Conservation (phyloP, 2,113 vertebrate genomes). For the western clawed frog (Xenopus tropicalis) region DNA sequence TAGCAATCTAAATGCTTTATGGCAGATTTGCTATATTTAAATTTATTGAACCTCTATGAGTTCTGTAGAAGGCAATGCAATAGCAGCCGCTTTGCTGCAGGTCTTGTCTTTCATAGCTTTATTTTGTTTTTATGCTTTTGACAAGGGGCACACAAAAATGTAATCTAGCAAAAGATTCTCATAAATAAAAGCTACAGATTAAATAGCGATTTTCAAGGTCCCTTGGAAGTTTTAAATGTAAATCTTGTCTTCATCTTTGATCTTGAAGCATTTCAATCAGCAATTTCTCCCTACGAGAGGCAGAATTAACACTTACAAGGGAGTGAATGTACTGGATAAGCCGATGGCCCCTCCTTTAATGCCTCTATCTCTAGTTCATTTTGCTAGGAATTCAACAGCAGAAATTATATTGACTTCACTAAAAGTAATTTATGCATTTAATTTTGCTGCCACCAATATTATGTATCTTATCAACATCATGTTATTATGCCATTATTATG, state of each 20-base stretch:
- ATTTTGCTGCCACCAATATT: slow-evolving; percentile 33
- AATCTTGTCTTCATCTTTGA: slow-evolving; percentile 2
- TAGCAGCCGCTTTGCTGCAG: slow-evolving; percentile 7
- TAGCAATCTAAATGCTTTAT: slow-evolving; percentile 7
- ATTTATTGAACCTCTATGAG: slow-evolving; percentile 32
- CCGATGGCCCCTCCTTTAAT: slow-evolving; percentile 6
- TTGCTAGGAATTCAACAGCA: slow-evolving; percentile 2
- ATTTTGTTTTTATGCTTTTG: slow-evolving; percentile 15
- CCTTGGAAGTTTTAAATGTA: slow-evolving; percentile 10
- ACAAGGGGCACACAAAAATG: slow-evolving; percentile 36
- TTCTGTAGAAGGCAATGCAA: slow-evolving; percentile 9
- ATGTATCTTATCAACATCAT: slow-evolving; percentile 38
- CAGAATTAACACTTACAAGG: slow-evolving; percentile 16
- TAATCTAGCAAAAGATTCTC: slow-evolving; percentile 35
- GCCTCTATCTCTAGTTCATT: neutral
- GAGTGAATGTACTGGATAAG: slow-evolving; percentile 5
- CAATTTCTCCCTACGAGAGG: neutral
- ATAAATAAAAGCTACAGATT: slow-evolving; percentile 40
- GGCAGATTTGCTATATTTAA: slow-evolving; percentile 35
- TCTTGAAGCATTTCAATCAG: neutral
- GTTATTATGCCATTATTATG: slow-evolving; percentile 37
- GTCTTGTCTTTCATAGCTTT: slow-evolving; percentile 15
- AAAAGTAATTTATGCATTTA: slow-evolving; percentile 41
- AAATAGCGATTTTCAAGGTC: slow-evolving; percentile 22
- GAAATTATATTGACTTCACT: slow-evolving; percentile 25